These are phyloP conservation scores for Eulemur albifrons DNA, from an alignment of 2,797 vertebrate genomes.

Conservation along the genomic window DNA sequence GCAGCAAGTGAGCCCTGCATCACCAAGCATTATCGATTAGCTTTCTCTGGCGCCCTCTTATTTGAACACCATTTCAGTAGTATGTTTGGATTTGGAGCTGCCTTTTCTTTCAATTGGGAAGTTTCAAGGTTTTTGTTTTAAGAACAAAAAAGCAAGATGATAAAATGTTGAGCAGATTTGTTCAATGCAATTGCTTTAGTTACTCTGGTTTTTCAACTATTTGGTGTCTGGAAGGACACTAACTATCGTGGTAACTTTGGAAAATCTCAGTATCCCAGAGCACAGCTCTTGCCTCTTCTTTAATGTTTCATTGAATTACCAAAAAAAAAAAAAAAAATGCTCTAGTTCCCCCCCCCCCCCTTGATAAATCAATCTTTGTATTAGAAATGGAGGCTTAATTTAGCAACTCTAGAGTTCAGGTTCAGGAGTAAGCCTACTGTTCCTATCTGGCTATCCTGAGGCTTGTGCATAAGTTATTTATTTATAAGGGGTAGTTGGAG, in stretches of 20 bases:
- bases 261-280: neutral
- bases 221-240: neutral
- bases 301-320: neutral
- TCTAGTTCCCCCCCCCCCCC: neutral
- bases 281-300: neutral
- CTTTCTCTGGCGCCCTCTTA: neutral
- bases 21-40: accelerated
- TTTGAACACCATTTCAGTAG: neutral
- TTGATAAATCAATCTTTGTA: accelerated
- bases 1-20: neutral
- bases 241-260: neutral
- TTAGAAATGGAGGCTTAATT: conserved; percentile 29
- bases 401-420: neutral
- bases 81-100: neutral
- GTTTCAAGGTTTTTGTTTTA: neutral
- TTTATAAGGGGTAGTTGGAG: conserved; percentile 31
- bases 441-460: neutral
- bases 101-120: neutral
- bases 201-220: neutral
- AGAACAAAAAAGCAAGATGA: neutral
- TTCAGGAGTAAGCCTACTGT: neutral
- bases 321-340: neutral
- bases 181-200: neutral
- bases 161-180: neutral
- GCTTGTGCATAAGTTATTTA: neutral